These are phyloP conservation scores for Pachypanchax playfairii DNA, from an alignment of 2,113 vertebrate species.

Conservation along the genomic window DNA sequence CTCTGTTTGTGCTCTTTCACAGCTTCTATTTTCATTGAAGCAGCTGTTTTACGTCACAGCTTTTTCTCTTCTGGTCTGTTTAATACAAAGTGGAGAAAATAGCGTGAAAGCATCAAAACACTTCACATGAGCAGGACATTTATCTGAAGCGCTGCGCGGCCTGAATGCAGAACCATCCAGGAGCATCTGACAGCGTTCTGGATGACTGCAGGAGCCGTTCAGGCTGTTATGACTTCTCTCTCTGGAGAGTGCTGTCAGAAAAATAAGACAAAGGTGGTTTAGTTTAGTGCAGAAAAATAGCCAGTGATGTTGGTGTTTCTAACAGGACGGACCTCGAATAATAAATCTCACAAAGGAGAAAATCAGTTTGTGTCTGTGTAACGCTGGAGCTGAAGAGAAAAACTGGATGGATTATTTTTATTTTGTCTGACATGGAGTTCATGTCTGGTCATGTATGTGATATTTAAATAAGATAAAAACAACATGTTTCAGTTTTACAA, in stretches of 20 bases:
- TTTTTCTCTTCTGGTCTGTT: fast-evolving
- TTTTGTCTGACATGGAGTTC: too few species aligned
- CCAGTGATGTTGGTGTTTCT: constrained; percentile 1
- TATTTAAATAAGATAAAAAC: too few species aligned
- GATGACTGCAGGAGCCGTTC: constrained; percentile 6
- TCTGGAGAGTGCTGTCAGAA: constrained; percentile 26
- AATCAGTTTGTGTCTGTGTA: too few species aligned
- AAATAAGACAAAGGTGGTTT: constrained; percentile 19
- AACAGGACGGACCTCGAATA: constrained; percentile 3
- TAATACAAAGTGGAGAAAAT: neutral
- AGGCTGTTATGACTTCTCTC: constrained; percentile 6
- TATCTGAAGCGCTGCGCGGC: neutral
- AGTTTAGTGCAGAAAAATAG: neutral
- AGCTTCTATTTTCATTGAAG: neutral
- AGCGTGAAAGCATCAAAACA: constrained; percentile 5
- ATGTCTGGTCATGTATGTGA: too few species aligned
- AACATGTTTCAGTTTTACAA: too few species aligned
- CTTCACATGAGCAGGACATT: constrained; percentile 2
- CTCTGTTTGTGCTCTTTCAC: neutral
- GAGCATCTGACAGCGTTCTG: constrained; percentile 10
- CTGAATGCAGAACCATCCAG: neutral
- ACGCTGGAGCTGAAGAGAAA: too few species aligned
- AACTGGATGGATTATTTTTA: too few species aligned
- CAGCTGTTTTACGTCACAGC: neutral
- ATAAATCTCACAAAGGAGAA: constrained; percentile 1